Evolutionary conservation across 2,113 vertebrate species (phyloP).

Genomic region (Dicerorhinus sumatrensis): DNA sequence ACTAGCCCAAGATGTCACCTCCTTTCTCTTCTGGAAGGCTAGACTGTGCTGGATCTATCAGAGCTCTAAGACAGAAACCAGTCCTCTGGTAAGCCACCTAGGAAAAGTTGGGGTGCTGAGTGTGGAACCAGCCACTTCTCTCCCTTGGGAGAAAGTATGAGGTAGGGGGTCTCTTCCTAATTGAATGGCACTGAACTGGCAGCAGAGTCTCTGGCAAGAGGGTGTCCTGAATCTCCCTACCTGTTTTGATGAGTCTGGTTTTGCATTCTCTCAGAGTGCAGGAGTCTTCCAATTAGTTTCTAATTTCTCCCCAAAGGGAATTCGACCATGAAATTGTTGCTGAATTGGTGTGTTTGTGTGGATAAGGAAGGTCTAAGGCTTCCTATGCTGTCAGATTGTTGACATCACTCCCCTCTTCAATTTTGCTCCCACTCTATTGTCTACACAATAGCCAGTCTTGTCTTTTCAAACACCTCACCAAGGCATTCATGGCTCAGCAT

Average conservation of each 20-base stretch:
- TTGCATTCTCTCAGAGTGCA: not conserved
- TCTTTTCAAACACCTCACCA: not conserved
- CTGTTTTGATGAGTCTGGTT: not conserved
- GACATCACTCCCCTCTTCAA: not conserved
- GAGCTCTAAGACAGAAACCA: not conserved
- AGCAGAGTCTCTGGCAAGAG: not conserved
- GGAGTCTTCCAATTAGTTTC: not conserved
- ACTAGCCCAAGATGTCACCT: too few species aligned
- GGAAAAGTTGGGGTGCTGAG: not conserved
- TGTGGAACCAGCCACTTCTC: not conserved
- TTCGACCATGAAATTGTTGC: not conserved
- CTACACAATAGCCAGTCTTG: not conserved
- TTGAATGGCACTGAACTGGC: not conserved
- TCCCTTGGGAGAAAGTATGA: not conserved
- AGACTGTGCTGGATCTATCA: not conserved
- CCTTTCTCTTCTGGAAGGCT: not conserved
- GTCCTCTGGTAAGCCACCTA: not conserved
- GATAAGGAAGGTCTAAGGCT: not conserved
- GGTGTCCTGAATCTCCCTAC: not conserved
- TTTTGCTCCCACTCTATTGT: not conserved
- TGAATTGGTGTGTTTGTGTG: not conserved
- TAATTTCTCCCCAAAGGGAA: not conserved
- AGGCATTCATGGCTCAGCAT: not conserved
- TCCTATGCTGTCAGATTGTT: not conserved
- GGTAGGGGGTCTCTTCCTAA: not conserved